Evolutionary conservation across 1,140 invertebrate species (phyloP), one percentile per base, ranked within the genome.

Genomic region (Drosophila bifasciata): DNA sequence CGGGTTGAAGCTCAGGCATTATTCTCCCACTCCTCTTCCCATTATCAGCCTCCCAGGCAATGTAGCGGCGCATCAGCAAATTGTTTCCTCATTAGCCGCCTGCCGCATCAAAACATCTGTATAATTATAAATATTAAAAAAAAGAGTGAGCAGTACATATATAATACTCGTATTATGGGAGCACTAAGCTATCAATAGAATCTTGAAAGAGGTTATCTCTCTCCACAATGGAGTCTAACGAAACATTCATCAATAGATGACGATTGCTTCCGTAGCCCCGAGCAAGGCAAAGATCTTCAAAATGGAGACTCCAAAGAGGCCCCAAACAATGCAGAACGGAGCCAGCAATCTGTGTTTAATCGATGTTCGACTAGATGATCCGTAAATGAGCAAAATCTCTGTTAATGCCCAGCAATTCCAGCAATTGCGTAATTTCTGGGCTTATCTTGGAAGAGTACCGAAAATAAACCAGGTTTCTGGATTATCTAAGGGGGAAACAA

Each of bases 51-150:
- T 36, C 32, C 32, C 32, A 36, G 41, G 13, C 60, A 52, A 23
- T 48, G n/a, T 50, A 41, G 62, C 44, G 52, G 19, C 46, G 53
- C 58, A 59, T 46, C 43, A 79, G 58, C 67, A 76, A 85, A 80
- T 73, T 64, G 72, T 80, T 84, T 84, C 80, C 80, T 84, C 56
- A 80, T 80, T 80, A 80, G 46, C 51, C 25, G 28, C 28, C 5
- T 21, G 8, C 41, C 53, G 41, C 53, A 58, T 58, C 9, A 63
- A 48, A 56, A 40, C 43, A 75, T 53, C 6, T n/a, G n/a, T n/a
- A 74, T 32, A 63, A 68, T 50, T 53, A 16, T 61, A 68, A 23
- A 32, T 45, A 50, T 15, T 16, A 19, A 28, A 25, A 13, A 17
- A 32, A 9, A 8, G 8, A 32, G 28, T 9, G 23, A 25, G 5